Percentiles rank a stretch among this genome's conserved stretches.
Evolutionary conservation across 2,113 vertebrate genomes (phyloP).

Genomic region (Boleophthalmus pectinirostris): DNA sequence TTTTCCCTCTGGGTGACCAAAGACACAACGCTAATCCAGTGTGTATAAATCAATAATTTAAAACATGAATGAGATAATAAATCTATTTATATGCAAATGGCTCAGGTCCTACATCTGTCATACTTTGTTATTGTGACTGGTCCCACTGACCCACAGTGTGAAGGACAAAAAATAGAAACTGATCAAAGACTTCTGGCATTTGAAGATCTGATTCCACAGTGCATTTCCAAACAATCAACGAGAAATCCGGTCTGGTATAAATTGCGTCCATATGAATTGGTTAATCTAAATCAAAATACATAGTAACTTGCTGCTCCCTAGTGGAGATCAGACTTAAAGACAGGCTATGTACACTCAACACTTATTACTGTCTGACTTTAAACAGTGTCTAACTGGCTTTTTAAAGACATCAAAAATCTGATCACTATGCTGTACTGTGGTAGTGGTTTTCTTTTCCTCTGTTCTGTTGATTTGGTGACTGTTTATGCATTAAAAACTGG

Average conservation of each 20-base stretch:
- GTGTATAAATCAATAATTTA: constrained; percentile 3
- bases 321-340: constrained; percentile 16
- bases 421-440: neutral
- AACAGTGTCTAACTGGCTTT: too few species aligned
- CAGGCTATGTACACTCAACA: too few species aligned
- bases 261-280: neutral
- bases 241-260: neutral
- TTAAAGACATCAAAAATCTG: too few species aligned
- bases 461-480: constrained; percentile 64
- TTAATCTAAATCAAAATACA: neutral
- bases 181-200: constrained; percentile 22
- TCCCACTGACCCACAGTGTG: constrained; percentile 16
- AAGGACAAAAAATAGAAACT: constrained; percentile 41
- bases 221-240: neutral
- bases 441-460: constrained; percentile 69
- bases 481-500: constrained; percentile 63
- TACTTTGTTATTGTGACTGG: constrained; percentile 32
- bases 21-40: neutral
- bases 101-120: constrained; percentile 18
- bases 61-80: constrained; percentile 27
- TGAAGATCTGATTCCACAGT: constrained; percentile 2
- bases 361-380: too few species aligned
- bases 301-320: constrained; percentile 44
- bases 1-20: constrained; percentile 9
- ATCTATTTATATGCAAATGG: constrained; percentile 65